phyloP scores from a whole-genome alignment of 2,888 invertebrate genomes.

The Smittia aterrima region DNA sequence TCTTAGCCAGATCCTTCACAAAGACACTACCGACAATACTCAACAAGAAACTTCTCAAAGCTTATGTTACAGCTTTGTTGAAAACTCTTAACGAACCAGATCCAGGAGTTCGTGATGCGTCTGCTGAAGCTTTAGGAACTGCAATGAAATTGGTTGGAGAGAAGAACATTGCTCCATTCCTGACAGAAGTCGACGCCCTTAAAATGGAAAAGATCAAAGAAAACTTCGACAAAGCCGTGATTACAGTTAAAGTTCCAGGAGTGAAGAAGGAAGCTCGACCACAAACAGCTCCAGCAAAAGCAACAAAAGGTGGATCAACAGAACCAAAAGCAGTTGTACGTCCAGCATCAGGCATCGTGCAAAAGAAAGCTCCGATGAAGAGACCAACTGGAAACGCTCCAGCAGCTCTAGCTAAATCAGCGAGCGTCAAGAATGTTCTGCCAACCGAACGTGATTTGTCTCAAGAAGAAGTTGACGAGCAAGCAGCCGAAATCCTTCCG shows the following conservation, averaged over 20 bases:
- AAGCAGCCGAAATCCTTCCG: slow-evolving; percentile 65
- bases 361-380: slow-evolving; percentile 46
- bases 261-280: slow-evolving; percentile 58
- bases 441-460: slow-evolving; percentile 65
- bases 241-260: slow-evolving; percentile 68
- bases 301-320: slow-evolving; percentile 48
- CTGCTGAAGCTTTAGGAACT: slow-evolving; percentile 91
- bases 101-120: slow-evolving; percentile 86
- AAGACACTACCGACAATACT: slow-evolving; percentile 76
- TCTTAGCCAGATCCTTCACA: slow-evolving; percentile 74
- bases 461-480: slow-evolving; percentile 74
- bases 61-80: slow-evolving; percentile 71
- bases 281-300: slow-evolving; percentile 50
- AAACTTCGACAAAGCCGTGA: slow-evolving; percentile 87
- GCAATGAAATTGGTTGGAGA: slow-evolving; percentile 92
- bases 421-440: slow-evolving; percentile 51
- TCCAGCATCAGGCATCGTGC: slow-evolving; percentile 48
- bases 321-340: slow-evolving; percentile 50
- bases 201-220: slow-evolving; percentile 95
- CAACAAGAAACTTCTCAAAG: slow-evolving; percentile 87
- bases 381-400: slow-evolving; percentile 42
- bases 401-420: slow-evolving; percentile 47
- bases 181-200: slow-evolving; percentile 83
- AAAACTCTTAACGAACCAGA: slow-evolving; percentile 68
- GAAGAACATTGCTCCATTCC: slow-evolving; percentile 79